These are phyloP conservation scores for Tachina grossa DNA, from an alignment of 2,888 invertebrate genomes.

Conservation along the genomic window DNA sequence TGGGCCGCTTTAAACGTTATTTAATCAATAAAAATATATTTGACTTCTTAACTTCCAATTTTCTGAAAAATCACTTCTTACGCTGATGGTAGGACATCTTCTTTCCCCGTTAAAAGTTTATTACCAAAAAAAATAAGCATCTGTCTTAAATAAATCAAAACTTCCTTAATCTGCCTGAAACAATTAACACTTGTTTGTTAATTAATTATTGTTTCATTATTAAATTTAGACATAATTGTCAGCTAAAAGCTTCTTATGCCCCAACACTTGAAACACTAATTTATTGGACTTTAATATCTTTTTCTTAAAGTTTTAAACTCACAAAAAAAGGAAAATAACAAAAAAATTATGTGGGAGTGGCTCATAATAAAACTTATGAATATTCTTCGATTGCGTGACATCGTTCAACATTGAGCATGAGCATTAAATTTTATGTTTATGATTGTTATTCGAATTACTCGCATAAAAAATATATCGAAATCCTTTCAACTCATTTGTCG, in stretches of 20 bases:
- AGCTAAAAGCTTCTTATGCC: conserved; percentile 55
- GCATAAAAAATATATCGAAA: conserved; percentile 27
- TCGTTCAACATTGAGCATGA: conserved; percentile 26
- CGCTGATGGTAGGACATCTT: no score
- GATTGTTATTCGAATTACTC: conserved; percentile 46
- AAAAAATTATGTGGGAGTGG: conserved; percentile 37
- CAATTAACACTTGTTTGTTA: conserved; percentile 60
- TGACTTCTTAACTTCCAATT: no score
- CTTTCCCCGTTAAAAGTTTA: background rate
- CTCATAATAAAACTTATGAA: background rate
- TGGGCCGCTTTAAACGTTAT: no score
- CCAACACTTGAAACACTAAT: conserved; percentile 13
- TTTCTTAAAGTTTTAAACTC: background rate
- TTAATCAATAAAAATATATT: no score
- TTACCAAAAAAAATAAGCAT: background rate
- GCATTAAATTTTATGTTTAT: conserved; percentile 65
- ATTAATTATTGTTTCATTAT: conserved; percentile 53
- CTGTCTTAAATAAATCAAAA: background rate
- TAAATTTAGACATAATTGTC: conserved; percentile 61
- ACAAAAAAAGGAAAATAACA: background rate
- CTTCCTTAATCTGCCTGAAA: background rate
- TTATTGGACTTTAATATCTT: conserved; percentile 23
- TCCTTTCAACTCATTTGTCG: background rate
- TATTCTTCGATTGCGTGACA: conserved; percentile 12
- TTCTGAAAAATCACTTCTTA: no score